Base-by-base conservation (phyloP, 1,140 invertebrate species). In the Gonioctena quinquepunctata region DNA sequence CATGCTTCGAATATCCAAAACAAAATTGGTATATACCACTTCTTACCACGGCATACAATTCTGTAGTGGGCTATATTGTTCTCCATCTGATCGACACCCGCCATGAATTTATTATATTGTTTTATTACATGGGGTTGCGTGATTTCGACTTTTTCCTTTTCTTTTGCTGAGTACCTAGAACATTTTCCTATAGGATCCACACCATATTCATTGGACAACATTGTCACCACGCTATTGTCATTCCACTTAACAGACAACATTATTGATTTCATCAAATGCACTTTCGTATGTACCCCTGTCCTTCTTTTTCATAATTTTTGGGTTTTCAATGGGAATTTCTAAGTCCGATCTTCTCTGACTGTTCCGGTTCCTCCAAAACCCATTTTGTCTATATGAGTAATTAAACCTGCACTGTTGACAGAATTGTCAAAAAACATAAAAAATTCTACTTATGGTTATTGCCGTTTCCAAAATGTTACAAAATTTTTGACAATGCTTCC, bases 21-120 rank as follows among this genome's bases (percentile, higher is more conserved):
- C 22, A 57, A 23, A 22, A 57, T 57, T 19, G 54, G 54, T 6
- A 23, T 57, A 23, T 57, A 57, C 54, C 54, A 57, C 22, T 57
- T 57, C 23, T 57, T 57, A 7, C 54, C 22, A 22, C 19, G 11
- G 11, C 21, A 22, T 13, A 11, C 54, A 22, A 57, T 57, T 7
- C 54, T 19, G 7, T 57, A 57, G 23, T 57, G 21, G 18, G 54
- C 19, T 22, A 57, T 33, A 33, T 33, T 33, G 42, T 48, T 49
- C 8, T 33, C 27, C 27, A 33, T 63, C n/a, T 63, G 23, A 16
- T 63, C 27, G 8, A 56, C 52, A 56, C 52, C 52, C 8, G 8
- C 23, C 22, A 23, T 57, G 23, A 22, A 57, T 16, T 11, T 63
- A 27, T 63, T 33, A 16, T 63, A 63, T 8, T 6, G n/a, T 33